phyloP scores from a whole-genome alignment of 2,113 vertebrate genomes.

The Rattus norvegicus region GRCr8 NC_086033.1:58608001-58608500 shows the following conservation, averaged over 20 bases:
- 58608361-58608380: no score
- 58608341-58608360: neutral
- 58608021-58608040: slow-evolving; percentile 30
- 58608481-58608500: no score
- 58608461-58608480: no score
- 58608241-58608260: neutral
- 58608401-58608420: neutral
- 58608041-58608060: neutral
- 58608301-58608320: neutral
- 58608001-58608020: slow-evolving; percentile 28
- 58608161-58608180: slow-evolving; percentile 50
- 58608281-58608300: neutral
- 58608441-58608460: neutral
- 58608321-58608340: neutral
- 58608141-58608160: slow-evolving; percentile 66
- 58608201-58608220: neutral
- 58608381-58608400: neutral
- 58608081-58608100: neutral
- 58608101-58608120: neutral
- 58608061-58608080: slow-evolving; percentile 48
- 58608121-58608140: slow-evolving; percentile 39
- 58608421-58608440: neutral
- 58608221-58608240: neutral
- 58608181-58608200: slow-evolving; percentile 51
- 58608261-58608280: neutral